Percentiles rank a stretch among this genome's conserved stretches.
Evolutionary conservation across 2,113 vertebrate species (phyloP).

Genomic region (Oncorhynchus mykiss): DNA sequence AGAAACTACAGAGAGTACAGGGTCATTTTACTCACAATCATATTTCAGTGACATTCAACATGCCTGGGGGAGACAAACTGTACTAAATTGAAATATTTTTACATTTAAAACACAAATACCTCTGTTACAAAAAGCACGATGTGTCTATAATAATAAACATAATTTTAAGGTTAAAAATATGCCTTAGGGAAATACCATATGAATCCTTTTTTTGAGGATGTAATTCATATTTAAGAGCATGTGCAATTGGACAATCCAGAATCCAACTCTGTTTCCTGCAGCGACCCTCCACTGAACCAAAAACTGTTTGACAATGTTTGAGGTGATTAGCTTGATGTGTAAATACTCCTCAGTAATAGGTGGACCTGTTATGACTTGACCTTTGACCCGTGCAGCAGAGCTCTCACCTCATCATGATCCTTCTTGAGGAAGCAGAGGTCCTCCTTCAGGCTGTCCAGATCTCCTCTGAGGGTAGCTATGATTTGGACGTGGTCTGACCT

Average conservation of each 20-base stretch:
- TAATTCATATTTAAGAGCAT: background rate
- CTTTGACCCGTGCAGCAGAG: background rate
- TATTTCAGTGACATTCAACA: conserved; percentile 38
- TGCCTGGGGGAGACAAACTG: background rate
- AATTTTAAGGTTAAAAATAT: too few species aligned
- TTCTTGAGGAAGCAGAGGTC: conserved; percentile 88
- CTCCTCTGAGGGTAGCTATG: conserved; percentile 78
- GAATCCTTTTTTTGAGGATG: background rate
- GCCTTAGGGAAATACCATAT: too few species aligned
- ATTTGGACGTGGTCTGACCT: conserved; percentile 84
- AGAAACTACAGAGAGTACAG: conserved; percentile 22
- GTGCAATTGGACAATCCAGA: too few species aligned
- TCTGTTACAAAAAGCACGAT: too few species aligned
- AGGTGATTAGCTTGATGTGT: conserved; percentile 23
- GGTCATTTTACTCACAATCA: conserved; percentile 48
- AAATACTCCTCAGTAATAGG: background rate
- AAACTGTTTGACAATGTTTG: conserved; percentile 13
- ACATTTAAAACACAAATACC: background rate
- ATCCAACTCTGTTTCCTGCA: background rate
- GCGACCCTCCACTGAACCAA: background rate
- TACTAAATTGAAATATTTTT: background rate
- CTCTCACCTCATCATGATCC: conserved; percentile 85
- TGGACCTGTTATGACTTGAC: background rate
- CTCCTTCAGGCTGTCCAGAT: conserved; percentile 86
- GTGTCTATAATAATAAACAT: too few species aligned